phyloP scores from a whole-genome alignment of 2,888 invertebrate genomes.

The Diarsia rubi region DNA sequence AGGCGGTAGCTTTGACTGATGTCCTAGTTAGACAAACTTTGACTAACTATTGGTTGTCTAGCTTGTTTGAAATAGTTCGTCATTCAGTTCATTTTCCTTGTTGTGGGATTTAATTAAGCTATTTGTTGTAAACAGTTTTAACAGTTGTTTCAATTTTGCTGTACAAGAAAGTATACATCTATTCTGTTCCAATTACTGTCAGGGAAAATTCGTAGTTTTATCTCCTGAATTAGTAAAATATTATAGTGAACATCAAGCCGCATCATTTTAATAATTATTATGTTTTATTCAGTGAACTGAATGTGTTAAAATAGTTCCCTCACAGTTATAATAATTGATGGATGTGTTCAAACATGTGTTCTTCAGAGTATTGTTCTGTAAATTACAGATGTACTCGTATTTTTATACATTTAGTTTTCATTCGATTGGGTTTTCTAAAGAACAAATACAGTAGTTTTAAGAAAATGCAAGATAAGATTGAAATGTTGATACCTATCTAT shows the following conservation, averaged over 20 bases:
- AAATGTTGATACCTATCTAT: neutral
- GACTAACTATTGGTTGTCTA: neutral
- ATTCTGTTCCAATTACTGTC: neutral
- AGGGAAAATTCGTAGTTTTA: neutral
- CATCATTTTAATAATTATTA: neutral
- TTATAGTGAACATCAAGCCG: neutral
- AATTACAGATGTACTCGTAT: too few species aligned
- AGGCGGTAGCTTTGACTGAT: constrained; percentile 1
- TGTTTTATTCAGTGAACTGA: neutral
- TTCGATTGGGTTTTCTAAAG: too few species aligned
- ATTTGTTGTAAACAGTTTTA: too few species aligned
- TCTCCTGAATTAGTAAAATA: neutral
- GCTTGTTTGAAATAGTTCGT: neutral
- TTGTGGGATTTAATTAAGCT: neutral
- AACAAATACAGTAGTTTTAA: too few species aligned
- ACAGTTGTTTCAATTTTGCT: neutral
- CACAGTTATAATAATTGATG: neutral
- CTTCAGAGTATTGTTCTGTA: neutral
- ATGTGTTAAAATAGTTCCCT: neutral
- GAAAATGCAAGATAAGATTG: too few species aligned
- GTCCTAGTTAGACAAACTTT: constrained; percentile 8
- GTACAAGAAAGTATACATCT: neutral
- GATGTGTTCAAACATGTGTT: neutral
- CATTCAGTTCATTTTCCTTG: neutral
- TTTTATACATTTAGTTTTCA: neutral